These are phyloP conservation scores for Cloeon dipterum DNA, from an alignment of 2,888 invertebrate genomes.

Conservation along the genomic window DNA sequence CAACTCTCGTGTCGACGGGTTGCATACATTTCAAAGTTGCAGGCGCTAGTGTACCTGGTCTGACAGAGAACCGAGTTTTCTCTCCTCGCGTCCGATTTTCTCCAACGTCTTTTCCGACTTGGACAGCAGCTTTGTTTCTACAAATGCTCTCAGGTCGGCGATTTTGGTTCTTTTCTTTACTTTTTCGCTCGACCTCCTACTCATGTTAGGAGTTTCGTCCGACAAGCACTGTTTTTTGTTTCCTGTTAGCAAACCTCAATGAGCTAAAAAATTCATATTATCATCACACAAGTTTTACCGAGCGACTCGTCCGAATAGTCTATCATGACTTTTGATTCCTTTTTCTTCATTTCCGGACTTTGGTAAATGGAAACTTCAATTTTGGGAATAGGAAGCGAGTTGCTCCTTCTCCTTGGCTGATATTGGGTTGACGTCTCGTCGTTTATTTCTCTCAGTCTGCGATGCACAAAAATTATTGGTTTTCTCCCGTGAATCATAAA, in stretches of 20 bases:
- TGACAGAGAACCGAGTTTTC: slow-evolving; percentile 21
- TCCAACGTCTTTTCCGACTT: slow-evolving; percentile 81
- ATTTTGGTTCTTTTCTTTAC: slow-evolving; percentile 72
- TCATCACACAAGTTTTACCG: no score
- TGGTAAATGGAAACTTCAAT: slow-evolving; percentile 73
- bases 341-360: slow-evolving; percentile 43
- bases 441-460: slow-evolving; percentile 62
- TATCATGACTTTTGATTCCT: slow-evolving; percentile 42
- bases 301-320: slow-evolving; percentile 51
- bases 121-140: slow-evolving; percentile 73
- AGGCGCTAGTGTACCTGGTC: no score
- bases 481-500: no score
- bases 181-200: slow-evolving; percentile 55
- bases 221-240: no score
- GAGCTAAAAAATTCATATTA: no score
- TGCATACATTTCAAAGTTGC: slow-evolving; percentile 24
- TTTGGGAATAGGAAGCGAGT: slow-evolving; percentile 82
- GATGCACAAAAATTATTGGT: no score
- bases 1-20: no score
- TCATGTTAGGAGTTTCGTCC: slow-evolving; percentile 18
- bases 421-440: slow-evolving; percentile 58
- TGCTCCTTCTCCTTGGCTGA: slow-evolving; percentile 67
- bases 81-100: slow-evolving; percentile 63
- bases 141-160: slow-evolving; percentile 74
- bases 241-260: no score